These are phyloP conservation scores for Heliconius aoede DNA, from an alignment of 2,888 invertebrate genomes.

Conservation along the genomic window DNA sequence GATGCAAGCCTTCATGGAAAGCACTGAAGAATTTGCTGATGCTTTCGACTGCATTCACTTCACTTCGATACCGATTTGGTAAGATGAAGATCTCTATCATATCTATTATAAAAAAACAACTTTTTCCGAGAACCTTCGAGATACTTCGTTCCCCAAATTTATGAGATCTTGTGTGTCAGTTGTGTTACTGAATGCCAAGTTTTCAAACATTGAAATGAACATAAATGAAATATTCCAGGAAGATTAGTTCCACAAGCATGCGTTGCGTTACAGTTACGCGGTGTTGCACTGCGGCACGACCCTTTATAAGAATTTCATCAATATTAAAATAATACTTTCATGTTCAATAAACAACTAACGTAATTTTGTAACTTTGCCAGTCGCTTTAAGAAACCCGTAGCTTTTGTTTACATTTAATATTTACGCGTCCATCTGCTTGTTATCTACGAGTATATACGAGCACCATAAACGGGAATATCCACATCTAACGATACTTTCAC, in stretches of 20 bases:
- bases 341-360: not conserved
- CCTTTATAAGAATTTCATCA: no score
- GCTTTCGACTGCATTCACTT: slow-evolving; percentile 96
- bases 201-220: no score
- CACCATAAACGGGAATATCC: slow-evolving; percentile 29
- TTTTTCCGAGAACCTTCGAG: not conserved
- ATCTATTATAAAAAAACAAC: no score
- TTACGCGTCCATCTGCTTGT: slow-evolving; percentile 13
- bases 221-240: no score
- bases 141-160: not conserved
- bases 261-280: no score
- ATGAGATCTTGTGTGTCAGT: no score
- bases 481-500: slow-evolving; percentile 32
- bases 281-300: no score
- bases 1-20: slow-evolving; percentile 83
- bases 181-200: no score
- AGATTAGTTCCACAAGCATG: no score
- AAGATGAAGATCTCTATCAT: slow-evolving; percentile 33
- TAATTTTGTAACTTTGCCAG: not conserved
- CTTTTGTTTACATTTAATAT: slow-evolving; percentile 21
- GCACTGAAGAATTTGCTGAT: slow-evolving; percentile 85
- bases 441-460: no score
- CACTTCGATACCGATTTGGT: slow-evolving; percentile 95
- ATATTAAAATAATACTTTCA: not conserved
- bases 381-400: not conserved